Base-by-base conservation (phyloP, 2,888 invertebrate species). In the Thereva unica region DNA sequence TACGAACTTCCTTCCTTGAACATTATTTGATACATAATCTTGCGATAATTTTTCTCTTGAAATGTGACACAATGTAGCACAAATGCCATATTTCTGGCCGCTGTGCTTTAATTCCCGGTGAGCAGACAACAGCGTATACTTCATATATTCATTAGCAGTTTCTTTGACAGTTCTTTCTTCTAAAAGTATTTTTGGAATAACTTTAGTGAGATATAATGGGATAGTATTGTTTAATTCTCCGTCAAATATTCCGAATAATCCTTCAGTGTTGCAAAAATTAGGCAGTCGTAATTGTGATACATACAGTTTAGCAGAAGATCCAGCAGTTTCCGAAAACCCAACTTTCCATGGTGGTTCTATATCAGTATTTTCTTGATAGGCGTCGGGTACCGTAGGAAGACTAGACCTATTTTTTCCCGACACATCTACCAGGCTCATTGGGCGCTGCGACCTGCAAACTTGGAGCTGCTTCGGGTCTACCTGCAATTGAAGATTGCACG, bases 271-370 rank as follows among this genome's bases (percentile, higher is more conserved):
- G 77, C 91, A 91, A 78, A 91, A 92, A 1, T 88, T 86, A 9
- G 91, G 89, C 68, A 91, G 83, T 64, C 93, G 84, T 56, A 93
- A 85, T 81, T 93, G 93, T 0, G 89, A 86, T 66, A 92, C 87
- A 75, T 88, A 87, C n/a, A 93, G 78, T 74, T 89, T 88, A 71
- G 90, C 84, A 64, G 85, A 85, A 71, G 85, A 86, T 41, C 92
- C 92, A 0, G 92, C 87, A 8, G 92, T 90, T 82, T 93, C 93
- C 0, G 93, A 91, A 79, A 93, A 93, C 0, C 93, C 93, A 40
- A 92, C 85, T 53, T 85, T 85, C 93, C 93, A 93, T 4, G 91
- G 89, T 5, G 84, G 83, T 69, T 87, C 89, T 3, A 85, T 83
- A 72, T 87, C 87, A 67, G 83, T 82, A 59, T 83, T 85, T 71